Conservation (phyloP, 2,888 invertebrate species). For the Stomorhina lunata region DNA sequence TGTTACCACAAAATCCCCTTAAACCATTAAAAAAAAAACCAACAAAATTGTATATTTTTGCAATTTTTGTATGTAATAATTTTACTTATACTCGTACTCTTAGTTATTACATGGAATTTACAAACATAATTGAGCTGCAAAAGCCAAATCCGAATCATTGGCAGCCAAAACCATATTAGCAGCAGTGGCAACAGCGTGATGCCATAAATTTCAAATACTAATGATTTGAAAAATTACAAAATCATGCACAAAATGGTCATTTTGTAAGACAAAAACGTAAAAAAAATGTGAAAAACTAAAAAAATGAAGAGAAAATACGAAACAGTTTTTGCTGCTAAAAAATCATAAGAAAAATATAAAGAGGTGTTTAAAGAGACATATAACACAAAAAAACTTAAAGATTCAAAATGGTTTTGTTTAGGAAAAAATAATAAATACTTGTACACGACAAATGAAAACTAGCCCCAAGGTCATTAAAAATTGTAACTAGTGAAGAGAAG, state of each 20-base stretch:
- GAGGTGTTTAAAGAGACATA: conserved; percentile 38
- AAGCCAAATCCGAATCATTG: conserved; percentile 60
- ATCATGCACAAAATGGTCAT: conserved; percentile 68
- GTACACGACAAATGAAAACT: conserved; percentile 70
- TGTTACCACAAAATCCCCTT: conserved; percentile 31
- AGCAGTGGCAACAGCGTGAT: conserved; percentile 65
- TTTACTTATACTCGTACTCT: too few species aligned
- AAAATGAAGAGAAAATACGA: neutral
- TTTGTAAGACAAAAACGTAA: conserved; percentile 56
- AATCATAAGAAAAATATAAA: neutral
- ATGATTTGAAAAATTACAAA: conserved; percentile 70
- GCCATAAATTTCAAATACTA: conserved; percentile 65
- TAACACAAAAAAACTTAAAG: neutral
- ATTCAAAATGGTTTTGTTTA: neutral
- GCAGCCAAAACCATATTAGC: conserved; percentile 49
- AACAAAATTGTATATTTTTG: neutral
- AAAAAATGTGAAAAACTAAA: neutral
- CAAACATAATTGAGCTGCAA: conserved; percentile 63
- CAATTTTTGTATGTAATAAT: conserved; percentile 29
- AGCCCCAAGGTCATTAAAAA: conserved; percentile 75
- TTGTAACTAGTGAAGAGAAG: conserved; percentile 22
- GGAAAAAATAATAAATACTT: conserved; percentile 27
- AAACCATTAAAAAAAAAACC: conserved; percentile 25
- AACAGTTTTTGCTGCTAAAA: neutral
- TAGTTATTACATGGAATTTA: conserved; percentile 47